Percentiles rank a stretch among this genome's conserved stretches.
phyloP scores from a whole-genome alignment of 1,140 invertebrate species.

The Antheraea pernyi region DNA sequence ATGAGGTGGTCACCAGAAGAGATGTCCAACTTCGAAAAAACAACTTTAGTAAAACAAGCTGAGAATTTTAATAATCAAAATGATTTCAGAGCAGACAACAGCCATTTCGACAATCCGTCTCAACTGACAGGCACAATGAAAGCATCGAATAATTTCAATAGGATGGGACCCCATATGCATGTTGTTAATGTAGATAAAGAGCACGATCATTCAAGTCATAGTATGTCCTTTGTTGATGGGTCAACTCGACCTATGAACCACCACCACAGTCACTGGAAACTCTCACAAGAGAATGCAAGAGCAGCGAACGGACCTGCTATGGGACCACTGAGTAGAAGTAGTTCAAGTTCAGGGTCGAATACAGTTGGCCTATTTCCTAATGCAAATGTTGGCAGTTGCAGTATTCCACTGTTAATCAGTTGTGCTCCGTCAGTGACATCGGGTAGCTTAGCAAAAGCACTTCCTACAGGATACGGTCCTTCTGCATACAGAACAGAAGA shows the following conservation, averaged over 20 bases:
- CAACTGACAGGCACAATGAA: slow-evolving; percentile 1
- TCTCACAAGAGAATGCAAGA: slow-evolving; percentile 26
- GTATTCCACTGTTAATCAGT: slow-evolving; percentile 58
- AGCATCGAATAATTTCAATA: slow-evolving; percentile 11
- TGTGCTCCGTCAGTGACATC: slow-evolving; percentile 62
- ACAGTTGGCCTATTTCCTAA: slow-evolving; percentile 61
- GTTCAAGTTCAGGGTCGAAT: slow-evolving; percentile 21
- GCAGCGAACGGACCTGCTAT: slow-evolving; percentile 24
- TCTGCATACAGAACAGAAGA: slow-evolving; percentile 50
- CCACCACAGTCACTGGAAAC: slow-evolving; percentile 18
- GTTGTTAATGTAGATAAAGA: neutral
- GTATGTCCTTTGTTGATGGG: slow-evolving; percentile 32
- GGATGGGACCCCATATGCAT: neutral
- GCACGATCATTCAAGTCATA: slow-evolving; percentile 17
- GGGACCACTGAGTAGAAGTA: neutral
- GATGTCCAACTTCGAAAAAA: no score
- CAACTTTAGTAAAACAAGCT: no score
- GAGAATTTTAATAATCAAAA: no score
- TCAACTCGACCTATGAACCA: slow-evolving; percentile 28
- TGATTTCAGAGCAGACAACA: no score
- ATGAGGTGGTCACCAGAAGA: no score
- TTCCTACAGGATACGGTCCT: slow-evolving; percentile 29
- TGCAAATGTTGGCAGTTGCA: slow-evolving; percentile 54
- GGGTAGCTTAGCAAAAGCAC: slow-evolving; percentile 55
- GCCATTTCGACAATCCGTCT: no score